Evolutionary conservation across 2,113 vertebrate species (phyloP), one percentile per base, ranked within the genome.

Genomic region (Abramis brama): DNA sequence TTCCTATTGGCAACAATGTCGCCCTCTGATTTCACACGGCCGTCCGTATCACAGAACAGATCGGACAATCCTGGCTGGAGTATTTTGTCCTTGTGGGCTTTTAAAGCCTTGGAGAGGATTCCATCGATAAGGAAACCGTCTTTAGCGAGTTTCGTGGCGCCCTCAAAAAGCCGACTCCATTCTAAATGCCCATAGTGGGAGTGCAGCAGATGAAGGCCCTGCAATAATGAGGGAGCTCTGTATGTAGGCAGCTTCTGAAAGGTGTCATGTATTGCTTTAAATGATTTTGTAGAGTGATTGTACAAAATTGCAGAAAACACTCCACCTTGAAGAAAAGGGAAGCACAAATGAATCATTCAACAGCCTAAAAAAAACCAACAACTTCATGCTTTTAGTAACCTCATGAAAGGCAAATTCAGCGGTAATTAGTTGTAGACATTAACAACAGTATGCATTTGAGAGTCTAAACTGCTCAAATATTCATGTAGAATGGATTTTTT

Each of bases 101-200:
- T 71, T 71, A 90, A 77, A 33, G 87, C 89, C 30, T 43, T 73
- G 62, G 77, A 84, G 7, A 91, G 89, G 59, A 84, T 13, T 3
- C 52, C 6, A 5, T 95, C 94, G 39, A 95, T 84, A 21, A 45
- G 17, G 74, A 95, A 95, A 12, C 95, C 94, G 0, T 92, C 33
- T 43, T 88, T 86, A 70, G 92, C 92, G 27, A 94, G 85, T 0
- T 3, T 0, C 27, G 68, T 62, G 4, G 89, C 85, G 1, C 87
- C 89, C 27, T 3, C 1, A 1, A 92, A 88, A 71, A 95, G 89
- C 7, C 9, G 83, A 3, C 91, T 27, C 94, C 94, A 95, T 59
- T 90, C 85, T 62, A 92, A 88, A 50, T 0, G 77, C n/a, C 94
- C 95, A 0, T 91, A 89, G 13, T 2, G 82, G 7, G 59, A 39